Evolutionary conservation across 2,888 invertebrate genomes (phyloP).

Genomic region (Keiferia lycopersicella): DNA sequence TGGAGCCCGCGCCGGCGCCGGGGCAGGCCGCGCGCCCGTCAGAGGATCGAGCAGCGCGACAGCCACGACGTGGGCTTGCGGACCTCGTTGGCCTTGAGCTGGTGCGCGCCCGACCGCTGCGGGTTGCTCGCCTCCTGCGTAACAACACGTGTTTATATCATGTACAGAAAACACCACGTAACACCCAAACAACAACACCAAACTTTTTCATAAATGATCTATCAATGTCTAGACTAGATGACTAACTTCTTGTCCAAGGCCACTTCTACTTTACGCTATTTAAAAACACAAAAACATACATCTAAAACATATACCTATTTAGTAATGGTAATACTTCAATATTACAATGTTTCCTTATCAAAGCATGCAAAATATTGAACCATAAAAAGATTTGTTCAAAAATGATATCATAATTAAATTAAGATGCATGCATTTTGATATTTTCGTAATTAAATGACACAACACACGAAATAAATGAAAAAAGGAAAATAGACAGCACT

Average conservation of each 20-base stretch:
- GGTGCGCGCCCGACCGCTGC: slow-evolving; percentile 88
- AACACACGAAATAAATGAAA: neutral
- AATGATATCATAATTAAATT: neutral
- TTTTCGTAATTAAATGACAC: neutral
- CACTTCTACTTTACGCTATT: neutral
- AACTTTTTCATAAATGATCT: neutral
- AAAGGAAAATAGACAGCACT: neutral
- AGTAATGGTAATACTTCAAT: neutral
- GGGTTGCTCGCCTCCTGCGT: slow-evolving; percentile 94
- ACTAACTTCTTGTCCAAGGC: neutral
- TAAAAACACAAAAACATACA: too few species aligned
- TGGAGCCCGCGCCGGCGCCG: slow-evolving; percentile 34
- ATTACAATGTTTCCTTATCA: neutral
- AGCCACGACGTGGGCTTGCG: slow-evolving; percentile 93
- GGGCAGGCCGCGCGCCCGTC: slow-evolving; percentile 80
- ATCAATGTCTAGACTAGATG: neutral
- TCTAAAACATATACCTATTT: too few species aligned
- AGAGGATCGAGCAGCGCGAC: slow-evolving; percentile 93
- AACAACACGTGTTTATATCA: neutral
- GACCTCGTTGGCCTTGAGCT: slow-evolving; percentile 88
- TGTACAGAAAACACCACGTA: neutral
- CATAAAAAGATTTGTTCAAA: neutral
- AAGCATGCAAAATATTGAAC: neutral
- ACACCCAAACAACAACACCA: slow-evolving; percentile 12
- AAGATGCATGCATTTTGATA: neutral